Conservation (phyloP, 2,113 vertebrate species). For the Indri indri region DNA sequence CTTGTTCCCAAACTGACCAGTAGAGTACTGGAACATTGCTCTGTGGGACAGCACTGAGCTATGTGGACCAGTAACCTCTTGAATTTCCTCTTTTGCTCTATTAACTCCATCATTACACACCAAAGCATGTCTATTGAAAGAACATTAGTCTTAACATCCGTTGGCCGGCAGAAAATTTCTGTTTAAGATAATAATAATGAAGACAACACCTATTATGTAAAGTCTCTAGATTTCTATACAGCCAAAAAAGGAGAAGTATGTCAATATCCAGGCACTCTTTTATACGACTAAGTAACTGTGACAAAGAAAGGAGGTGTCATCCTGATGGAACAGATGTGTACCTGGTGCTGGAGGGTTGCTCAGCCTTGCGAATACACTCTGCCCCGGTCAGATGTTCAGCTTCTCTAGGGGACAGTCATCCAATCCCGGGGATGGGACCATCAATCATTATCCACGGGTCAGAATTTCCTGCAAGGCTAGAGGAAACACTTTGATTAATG, state of each 20-base stretch:
- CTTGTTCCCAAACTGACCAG: neutral
- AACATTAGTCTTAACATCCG: neutral
- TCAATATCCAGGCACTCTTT: neutral
- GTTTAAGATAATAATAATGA: neutral
- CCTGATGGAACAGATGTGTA: constrained; percentile 75
- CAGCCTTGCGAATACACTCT: constrained; percentile 65
- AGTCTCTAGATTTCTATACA: neutral
- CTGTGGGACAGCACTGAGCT: neutral
- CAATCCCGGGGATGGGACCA: constrained; percentile 46
- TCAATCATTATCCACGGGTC: constrained; percentile 74
- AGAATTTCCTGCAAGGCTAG: constrained; percentile 66
- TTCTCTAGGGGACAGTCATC: constrained; percentile 64
- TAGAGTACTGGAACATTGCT: neutral
- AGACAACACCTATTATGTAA: neutral
- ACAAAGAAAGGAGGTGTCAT: constrained; percentile 61
- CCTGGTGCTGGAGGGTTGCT: constrained; percentile 66
- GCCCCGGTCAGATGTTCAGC: constrained; percentile 71
- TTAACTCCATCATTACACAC: neutral
- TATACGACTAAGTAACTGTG: neutral
- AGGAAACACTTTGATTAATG: constrained; percentile 82
- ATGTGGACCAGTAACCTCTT: neutral
- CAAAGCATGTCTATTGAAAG: neutral
- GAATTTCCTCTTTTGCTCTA: neutral
- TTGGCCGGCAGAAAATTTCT: neutral
- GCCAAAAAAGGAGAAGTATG: neutral